A percentile compares a stretch with the other conserved stretches of the same genome.
phyloP scores from a whole-genome alignment of 2,113 vertebrate genomes.

The Lagenorhynchus albirostris region DNA sequence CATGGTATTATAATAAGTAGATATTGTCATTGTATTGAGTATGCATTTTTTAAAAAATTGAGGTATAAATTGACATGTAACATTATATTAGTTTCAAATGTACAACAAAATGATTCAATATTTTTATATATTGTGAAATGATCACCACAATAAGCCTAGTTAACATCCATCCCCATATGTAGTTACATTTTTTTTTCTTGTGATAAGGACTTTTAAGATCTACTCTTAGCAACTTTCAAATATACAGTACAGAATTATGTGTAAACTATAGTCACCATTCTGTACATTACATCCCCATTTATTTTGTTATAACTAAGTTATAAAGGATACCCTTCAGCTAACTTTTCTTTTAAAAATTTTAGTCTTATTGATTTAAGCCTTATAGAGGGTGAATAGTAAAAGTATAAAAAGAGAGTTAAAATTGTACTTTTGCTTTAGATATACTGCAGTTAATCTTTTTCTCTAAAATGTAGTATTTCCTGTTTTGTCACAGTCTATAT shows the following conservation, averaged over 20 bases:
- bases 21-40: neutral
- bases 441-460: neutral
- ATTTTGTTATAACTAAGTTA: neutral
- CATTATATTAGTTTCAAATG: neutral
- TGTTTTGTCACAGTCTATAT: neutral
- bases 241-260: neutral
- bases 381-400: neutral
- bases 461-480: neutral
- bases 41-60: neutral
- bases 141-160: neutral
- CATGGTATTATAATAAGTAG: neutral
- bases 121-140: neutral
- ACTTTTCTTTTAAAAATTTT: neutral
- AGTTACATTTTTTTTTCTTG: neutral
- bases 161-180: neutral
- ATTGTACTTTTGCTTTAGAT: neutral
- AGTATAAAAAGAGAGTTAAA: neutral
- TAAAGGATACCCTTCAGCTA: neutral
- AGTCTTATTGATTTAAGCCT: neutral
- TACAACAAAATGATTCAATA: neutral
- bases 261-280: neutral
- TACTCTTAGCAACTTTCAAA: neutral
- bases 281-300: neutral
- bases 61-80: neutral
- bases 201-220: neutral